Conservation (phyloP, 2,888 invertebrate genomes). For the Cabera pusaria region DNA sequence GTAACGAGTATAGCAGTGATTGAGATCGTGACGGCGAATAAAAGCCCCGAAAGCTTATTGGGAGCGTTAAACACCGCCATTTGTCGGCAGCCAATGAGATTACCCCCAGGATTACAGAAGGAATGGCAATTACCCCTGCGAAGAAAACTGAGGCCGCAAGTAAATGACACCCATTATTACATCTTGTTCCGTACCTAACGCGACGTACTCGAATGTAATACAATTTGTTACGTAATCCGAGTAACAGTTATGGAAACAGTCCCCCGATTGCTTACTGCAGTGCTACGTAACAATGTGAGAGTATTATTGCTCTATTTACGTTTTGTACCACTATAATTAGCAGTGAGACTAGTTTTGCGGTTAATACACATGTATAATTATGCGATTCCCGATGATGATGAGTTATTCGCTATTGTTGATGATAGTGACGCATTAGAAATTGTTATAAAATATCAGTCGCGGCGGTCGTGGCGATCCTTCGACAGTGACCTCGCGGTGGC, state of each 20-base stretch:
- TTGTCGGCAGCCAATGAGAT: conserved; percentile 53
- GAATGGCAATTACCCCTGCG: conserved; percentile 42
- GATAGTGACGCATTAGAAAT: conserved; percentile 31
- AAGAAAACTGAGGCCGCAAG: conserved; percentile 46
- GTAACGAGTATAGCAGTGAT: conserved; percentile 25
- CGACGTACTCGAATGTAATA: conserved; percentile 44
- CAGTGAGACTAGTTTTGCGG: conserved; percentile 30
- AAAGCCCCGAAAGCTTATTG: conserved; percentile 39
- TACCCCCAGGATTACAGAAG: conserved; percentile 51
- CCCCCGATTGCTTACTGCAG: conserved; percentile 45
- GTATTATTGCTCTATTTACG: conserved; percentile 56
- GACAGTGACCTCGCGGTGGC: conserved; percentile 77
- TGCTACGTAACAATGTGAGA: conserved; percentile 45
- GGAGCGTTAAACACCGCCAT: conserved; percentile 45
- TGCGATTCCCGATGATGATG: conserved; percentile 33
- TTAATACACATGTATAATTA: conserved; percentile 37
- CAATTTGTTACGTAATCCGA: conserved; percentile 55
- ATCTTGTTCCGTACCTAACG: conserved; percentile 34
- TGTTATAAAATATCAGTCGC: conserved; percentile 43
- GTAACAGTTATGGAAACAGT: conserved; percentile 66
- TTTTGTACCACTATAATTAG: conserved; percentile 52
- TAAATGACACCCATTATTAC: conserved; percentile 53
- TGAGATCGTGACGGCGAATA: conserved; percentile 33
- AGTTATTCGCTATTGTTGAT: conserved; percentile 36
- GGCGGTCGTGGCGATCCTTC: conserved; percentile 56